Evolutionary conservation across 2,113 vertebrate genomes (phyloP).

Genomic region (Camelus dromedarius): DNA sequence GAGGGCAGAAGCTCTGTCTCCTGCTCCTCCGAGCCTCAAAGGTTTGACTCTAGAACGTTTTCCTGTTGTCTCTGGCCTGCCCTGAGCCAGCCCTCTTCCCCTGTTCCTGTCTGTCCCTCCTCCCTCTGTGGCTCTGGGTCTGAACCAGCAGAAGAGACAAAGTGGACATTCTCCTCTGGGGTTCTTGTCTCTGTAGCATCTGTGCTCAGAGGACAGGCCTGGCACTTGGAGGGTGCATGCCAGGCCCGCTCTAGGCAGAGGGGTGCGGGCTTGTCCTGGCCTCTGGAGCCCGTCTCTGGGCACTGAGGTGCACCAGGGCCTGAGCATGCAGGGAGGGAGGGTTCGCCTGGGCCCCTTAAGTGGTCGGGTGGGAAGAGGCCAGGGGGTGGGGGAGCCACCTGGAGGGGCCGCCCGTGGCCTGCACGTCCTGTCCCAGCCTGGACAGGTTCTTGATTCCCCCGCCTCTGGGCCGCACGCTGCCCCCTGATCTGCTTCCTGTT

Average conservation of each 20-base stretch:
- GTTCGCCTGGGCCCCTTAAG: background rate
- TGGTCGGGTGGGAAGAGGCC: background rate
- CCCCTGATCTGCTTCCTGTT: background rate
- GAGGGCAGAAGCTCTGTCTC: background rate
- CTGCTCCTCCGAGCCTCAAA: background rate
- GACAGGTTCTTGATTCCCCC: background rate
- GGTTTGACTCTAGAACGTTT: background rate
- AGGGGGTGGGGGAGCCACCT: accelerated
- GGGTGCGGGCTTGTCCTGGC: background rate
- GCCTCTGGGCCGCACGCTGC: background rate
- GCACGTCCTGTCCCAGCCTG: accelerated
- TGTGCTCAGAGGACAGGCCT: background rate
- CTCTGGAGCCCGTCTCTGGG: background rate
- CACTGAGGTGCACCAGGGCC: background rate
- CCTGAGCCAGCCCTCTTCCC: background rate
- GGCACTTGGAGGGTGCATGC: accelerated
- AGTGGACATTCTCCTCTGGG: background rate
- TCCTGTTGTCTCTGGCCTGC: background rate
- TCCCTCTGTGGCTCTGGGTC: background rate
- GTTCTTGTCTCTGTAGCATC: background rate
- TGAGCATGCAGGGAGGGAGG: background rate
- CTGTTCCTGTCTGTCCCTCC: background rate
- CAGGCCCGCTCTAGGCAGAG: background rate
- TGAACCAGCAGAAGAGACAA: background rate
- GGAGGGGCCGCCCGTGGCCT: background rate